These are phyloP conservation scores for Eptesicus fuscus DNA, from an alignment of 2,113 vertebrate genomes.

Conservation along the genomic window DNA sequence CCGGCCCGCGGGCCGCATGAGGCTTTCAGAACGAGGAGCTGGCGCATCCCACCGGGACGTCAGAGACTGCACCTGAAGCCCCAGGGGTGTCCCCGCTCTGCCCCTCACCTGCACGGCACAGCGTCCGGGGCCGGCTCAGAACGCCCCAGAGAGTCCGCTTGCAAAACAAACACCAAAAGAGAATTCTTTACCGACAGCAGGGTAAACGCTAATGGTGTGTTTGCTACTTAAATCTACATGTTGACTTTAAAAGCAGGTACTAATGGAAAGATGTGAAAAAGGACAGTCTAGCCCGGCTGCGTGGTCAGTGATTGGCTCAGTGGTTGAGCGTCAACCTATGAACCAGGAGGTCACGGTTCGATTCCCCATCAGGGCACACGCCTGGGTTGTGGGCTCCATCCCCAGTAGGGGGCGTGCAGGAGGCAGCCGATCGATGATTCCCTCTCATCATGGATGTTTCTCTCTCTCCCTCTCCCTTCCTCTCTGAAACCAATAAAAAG, in stretches of 20 bases:
- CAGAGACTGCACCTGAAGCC: background rate
- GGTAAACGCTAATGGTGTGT: background rate
- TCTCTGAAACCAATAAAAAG: too few species aligned
- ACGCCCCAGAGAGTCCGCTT: background rate
- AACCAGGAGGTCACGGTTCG: too few species aligned
- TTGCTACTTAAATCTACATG: background rate
- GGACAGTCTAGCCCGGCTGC: background rate
- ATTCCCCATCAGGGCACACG: too few species aligned
- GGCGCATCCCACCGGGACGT: background rate
- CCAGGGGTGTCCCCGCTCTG: rapidly evolving
- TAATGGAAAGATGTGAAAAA: background rate
- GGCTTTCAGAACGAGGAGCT: background rate
- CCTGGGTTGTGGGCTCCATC: too few species aligned
- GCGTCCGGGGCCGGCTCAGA: background rate
- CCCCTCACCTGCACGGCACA: background rate
- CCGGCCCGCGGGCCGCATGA: too few species aligned
- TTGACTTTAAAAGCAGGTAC: background rate
- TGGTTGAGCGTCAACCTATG: too few species aligned
- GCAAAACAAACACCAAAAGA: background rate
- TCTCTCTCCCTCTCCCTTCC: too few species aligned
- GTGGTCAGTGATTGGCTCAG: too few species aligned
- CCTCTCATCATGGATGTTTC: too few species aligned
- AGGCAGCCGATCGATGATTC: too few species aligned
- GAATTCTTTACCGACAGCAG: background rate
- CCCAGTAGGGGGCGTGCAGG: too few species aligned